Conservation (phyloP, 1,140 invertebrate genomes). For the Bombus pascuorum region DNA sequence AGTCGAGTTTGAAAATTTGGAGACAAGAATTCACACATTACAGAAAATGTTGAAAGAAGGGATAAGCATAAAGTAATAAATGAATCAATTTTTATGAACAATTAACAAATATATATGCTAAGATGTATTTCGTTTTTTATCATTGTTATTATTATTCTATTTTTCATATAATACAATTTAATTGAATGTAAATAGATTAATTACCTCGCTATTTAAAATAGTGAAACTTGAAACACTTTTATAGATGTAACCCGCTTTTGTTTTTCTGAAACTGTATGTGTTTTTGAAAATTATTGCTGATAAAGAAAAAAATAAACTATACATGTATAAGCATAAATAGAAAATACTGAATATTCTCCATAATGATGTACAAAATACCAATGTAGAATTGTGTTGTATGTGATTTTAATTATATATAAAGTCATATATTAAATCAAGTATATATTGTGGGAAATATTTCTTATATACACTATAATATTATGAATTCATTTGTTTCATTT, state of each 20-base stretch:
- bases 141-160: slow-evolving; percentile 1
- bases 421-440: not conserved
- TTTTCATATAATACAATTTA: slow-evolving; percentile 10
- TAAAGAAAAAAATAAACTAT: not conserved
- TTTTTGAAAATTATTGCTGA: not conserved
- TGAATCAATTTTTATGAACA: not conserved
- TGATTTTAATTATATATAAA: slow-evolving; percentile 21
- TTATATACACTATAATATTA: slow-evolving; percentile 37
- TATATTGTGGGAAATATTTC: slow-evolving; percentile 12
- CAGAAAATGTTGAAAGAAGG: slow-evolving; percentile 74
- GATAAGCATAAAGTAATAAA: slow-evolving; percentile 67
- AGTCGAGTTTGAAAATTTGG: slow-evolving; percentile 70
- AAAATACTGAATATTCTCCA: slow-evolving; percentile 25
- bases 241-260: not conserved
- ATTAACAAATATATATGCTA: not conserved
- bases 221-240: not conserved
- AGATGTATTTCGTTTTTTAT: slow-evolving; percentile 1
- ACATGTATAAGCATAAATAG: slow-evolving; percentile 8
- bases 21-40: slow-evolving; percentile 70
- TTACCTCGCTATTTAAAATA: not conserved
- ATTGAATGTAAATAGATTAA: slow-evolving; percentile 1
- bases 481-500: slow-evolving; percentile 15
- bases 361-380: not conserved
- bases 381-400: slow-evolving; percentile 6
- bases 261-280: not conserved